phyloP scores from a whole-genome alignment of 2,113 vertebrate species.

The Pungitius pungitius region DNA sequence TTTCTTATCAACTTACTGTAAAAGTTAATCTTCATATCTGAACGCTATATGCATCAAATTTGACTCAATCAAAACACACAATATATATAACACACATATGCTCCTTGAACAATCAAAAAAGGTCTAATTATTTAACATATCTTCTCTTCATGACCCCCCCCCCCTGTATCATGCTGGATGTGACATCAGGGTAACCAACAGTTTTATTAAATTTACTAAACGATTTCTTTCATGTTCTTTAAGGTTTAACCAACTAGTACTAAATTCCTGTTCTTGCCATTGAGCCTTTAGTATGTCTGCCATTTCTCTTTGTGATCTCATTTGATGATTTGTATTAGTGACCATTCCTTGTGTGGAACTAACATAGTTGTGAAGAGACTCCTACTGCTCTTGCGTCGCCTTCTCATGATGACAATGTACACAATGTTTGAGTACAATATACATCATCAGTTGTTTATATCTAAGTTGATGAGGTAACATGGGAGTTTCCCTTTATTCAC shows the following conservation, averaged over 20 bases:
- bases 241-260: neutral
- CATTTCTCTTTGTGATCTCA: neutral
- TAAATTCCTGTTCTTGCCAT: neutral
- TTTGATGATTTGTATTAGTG: neutral
- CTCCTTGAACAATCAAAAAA: neutral
- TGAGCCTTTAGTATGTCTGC: neutral
- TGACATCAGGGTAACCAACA: neutral
- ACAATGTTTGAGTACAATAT: neutral
- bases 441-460: neutral
- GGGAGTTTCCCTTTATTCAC: slow-evolving; percentile 4
- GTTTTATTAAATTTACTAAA: neutral
- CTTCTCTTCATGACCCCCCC: neutral
- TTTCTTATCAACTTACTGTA: neutral
- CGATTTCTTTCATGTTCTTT: neutral
- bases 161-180: neutral
- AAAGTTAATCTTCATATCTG: neutral
- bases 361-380: neutral
- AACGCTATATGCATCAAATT: neutral
- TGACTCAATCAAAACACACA: neutral
- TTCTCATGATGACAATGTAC: neutral
- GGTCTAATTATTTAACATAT: neutral
- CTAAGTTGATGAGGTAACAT: neutral
- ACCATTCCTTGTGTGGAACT: slow-evolving; percentile 5
- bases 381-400: neutral
- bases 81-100: too few relatives aligned